These are phyloP conservation scores for Philopotamus ludificatus DNA, from an alignment of 1,140 invertebrate genomes.

Conservation along the genomic window DNA sequence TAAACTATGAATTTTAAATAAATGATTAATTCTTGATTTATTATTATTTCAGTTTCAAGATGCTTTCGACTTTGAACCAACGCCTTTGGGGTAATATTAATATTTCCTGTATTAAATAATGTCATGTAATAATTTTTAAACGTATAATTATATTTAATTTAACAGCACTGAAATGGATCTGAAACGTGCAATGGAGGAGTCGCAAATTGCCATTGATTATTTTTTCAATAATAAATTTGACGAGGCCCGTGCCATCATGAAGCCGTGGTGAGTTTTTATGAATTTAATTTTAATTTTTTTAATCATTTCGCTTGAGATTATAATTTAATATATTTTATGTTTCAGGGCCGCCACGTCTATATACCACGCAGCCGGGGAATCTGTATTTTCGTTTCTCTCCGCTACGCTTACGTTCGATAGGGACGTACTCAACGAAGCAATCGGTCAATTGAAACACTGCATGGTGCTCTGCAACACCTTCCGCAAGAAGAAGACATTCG, in stretches of 20 bases:
- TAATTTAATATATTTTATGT: conserved; percentile 33
- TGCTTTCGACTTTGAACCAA: conserved; percentile 27
- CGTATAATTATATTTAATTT: conserved; percentile 5
- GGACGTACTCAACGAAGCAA: conserved; percentile 71
- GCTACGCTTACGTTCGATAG: conserved; percentile 92
- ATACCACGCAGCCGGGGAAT: conserved; percentile 89
- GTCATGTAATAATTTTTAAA: background rate
- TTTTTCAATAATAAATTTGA: conserved; percentile 89
- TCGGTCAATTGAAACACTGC: conserved; percentile 70
- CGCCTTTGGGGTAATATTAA: conserved; percentile 26
- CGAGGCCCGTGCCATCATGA: conserved; percentile 73
- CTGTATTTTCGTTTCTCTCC: conserved; percentile 88
- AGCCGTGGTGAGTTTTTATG: conserved; percentile 63
- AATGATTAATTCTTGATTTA: background rate
- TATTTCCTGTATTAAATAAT: background rate
- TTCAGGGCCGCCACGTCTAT: conserved; percentile 77
- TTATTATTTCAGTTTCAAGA: conserved; percentile 32
- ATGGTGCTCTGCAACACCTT: conserved; percentile 75
- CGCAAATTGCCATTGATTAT: conserved; percentile 69
- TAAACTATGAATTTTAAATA: too few species aligned
- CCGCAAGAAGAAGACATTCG: conserved; percentile 70
- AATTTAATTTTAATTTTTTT: conserved; percentile 25
- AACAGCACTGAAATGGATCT: conserved; percentile 56
- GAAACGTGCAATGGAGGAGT: conserved; percentile 65
- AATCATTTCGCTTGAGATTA: conserved; percentile 22